Base-by-base conservation (phyloP, 2,888 invertebrate species). In the Acanthosepion lycidas region DNA sequence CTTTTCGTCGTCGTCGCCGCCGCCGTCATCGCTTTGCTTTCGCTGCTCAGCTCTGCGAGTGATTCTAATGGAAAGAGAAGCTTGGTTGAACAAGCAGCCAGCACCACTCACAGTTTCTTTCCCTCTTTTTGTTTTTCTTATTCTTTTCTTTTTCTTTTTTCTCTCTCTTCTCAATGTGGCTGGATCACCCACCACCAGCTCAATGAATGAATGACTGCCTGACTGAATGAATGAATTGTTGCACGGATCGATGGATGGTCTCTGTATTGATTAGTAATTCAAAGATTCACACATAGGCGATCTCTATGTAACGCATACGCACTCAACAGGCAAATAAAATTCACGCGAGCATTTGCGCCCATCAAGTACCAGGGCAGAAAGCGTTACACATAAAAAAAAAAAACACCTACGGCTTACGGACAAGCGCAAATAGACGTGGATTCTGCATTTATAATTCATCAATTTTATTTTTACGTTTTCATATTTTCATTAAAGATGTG, bases 171-270 rank as follows among this genome's bases (percentile, higher is more conserved):
- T 78, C 78, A n/a, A n/a, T 78, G 78, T 28, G 78, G 78, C 78
- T 78, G 78, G 55, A 8, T 78, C n/a, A 78, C 28, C 28, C 78
- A 78, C 78, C 78, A 78, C 78, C 78, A 78, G 28, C 78, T 33
- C 78, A n/a, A 78, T 78, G 78, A 78, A 78, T 33, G 78, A 78
- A 78, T 78, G n/a, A 78, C n/a, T 78, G 78, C n/a, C n/a, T 78
- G 78, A n/a, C 78, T 78, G 78, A 78, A 78, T 78, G 78, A n/a
- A 78, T 78, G 78, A n/a, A 78, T 78, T n/a, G n/a, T n/a, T 78
- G 78, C 4, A 78, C n/a, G 78, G n/a, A 78, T 78, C 15, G 78
- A 78, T 78, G 78, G n/a, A 78, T 78, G 78, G 78, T n/a, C n/a
- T 3, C n/a, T n/a, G n/a, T 78, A 78, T 78, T 78, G 78, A 78